Evolutionary conservation across 2,797 vertebrate genomes (phyloP), one percentile per base, ranked within the genome.

Genomic region (Vireo griseus): DNA sequence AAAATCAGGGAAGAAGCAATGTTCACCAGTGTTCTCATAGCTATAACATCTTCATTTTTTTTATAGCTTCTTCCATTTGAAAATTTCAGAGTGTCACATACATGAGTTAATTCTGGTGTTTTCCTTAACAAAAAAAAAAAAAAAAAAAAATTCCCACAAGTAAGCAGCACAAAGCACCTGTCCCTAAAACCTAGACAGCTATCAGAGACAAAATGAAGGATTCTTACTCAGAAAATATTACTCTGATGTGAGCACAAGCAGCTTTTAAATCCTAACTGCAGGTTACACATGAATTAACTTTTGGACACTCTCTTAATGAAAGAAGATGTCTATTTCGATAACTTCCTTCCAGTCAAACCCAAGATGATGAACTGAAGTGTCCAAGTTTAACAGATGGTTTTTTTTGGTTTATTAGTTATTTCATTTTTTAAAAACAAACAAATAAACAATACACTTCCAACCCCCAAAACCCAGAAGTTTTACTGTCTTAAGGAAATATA

Each of bases 221-320:
- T 90, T 73, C 42, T 65, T 81, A 48, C n/a, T 37, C 6, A 65
- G 45, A 88, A 90, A 81, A 33, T 39, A 37, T 42, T 61, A 17
- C 6, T 55, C 9, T 71, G 11, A 55, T 66, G 5, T 50, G 35
- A 90, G 45, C 12, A 87, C 35, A 65, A 73, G 9, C 25, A 28
- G 69, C 25, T 86, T 88, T 65, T 44, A 39, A 37, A 11, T 7
- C 24, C 25, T 54, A 87, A 50, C 78, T 88, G 78, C 18, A 84
- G 37, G 17, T 85, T 88, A 78, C 44, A 78, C 6, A 31, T 67
- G 47, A 87, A 78, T 89, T 69, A 77, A 31, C 50, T 69, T 90
- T 33, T 65, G 42, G 75, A 19, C 24, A 35, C 50, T 72, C 21
- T 76, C 35, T 78, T 42, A 58, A 51, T 78, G 59, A 62, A 55